Evolutionary conservation across 2,113 vertebrate species (phyloP), one percentile per base, ranked within the genome.

Genomic region (Phaetusa simplex): DNA sequence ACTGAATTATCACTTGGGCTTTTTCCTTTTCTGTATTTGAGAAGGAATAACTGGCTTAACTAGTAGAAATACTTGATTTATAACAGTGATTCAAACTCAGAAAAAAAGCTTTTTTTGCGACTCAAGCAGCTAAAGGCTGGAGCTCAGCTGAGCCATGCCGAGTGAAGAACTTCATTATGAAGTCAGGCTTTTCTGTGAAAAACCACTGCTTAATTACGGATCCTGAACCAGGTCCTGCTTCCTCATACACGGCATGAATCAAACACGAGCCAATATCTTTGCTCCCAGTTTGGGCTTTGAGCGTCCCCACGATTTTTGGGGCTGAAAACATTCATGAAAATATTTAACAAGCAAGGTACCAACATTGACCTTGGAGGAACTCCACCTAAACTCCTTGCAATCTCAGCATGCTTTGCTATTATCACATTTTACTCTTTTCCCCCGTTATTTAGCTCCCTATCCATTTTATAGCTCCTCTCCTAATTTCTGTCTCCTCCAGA

Each of bases 1-100:
- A 79, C 66, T 85, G 86, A 95, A 85, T 86, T 92, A 88, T 93
- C 83, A 73, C 55, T 82, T 53, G 66, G 83, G 87, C 66, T 95
- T 91, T 90, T 82, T 58, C 55, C 17, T 88, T 86, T 71, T 49
- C 50, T 88, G 20, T 72, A 40, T 82, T 77, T 94, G 82, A 90
- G 86, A 59, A 58, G 69, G 47, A 82, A 66, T 86, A 92, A 76
- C 91, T 86, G 56, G 58, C 62, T 95, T 95, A 82, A 80, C 14
- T 62, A 47, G 84, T 21, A 90, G 65, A 96, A 85, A 86, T 69
- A n/a, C 52, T 82, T 86, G 53, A 80, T 94, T 95, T 94, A 62
- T 79, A 92, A 18, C 52, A 38, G 70, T 76, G 61, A 84, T 52
- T 91, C 56, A 59, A 92, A 49, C 56, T 84, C 69, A 81, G 50